Conservation (phyloP, 2,888 invertebrate species). For the Rotaria sp. region DNA sequence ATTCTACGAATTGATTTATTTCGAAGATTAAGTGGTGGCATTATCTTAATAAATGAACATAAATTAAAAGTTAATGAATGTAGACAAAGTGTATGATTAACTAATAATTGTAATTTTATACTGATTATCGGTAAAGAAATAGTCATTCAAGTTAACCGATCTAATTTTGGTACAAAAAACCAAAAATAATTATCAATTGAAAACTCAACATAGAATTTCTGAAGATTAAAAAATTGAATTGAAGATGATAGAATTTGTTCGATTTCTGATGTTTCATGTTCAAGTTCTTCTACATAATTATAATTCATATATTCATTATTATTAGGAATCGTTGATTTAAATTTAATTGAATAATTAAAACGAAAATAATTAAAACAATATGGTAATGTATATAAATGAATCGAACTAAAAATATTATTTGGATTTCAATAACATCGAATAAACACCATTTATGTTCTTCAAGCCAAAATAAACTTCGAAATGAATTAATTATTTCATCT, state of each 20-base stretch:
- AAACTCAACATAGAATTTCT: background rate
- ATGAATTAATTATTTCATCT: background rate
- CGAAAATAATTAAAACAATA: background rate
- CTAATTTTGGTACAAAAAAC: background rate
- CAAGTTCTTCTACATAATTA: background rate
- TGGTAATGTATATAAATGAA: constrained; percentile 11
- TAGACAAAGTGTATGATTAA: background rate
- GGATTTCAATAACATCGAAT: background rate
- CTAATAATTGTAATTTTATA: background rate
- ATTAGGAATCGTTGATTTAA: background rate
- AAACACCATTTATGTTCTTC: constrained; percentile 16
- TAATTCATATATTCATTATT: background rate
- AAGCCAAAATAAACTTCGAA: background rate
- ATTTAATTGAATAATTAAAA: background rate
- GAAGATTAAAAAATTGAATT: background rate
- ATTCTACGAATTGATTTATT: background rate
- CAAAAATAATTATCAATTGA: background rate
- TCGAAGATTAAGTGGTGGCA: background rate
- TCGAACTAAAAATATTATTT: background rate
- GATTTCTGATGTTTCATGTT: too few relatives aligned
- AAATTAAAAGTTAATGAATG: background rate
- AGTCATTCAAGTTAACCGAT: background rate
- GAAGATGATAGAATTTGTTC: background rate
- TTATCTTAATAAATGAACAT: too few relatives aligned
- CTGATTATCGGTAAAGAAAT: background rate